Percentiles rank a stretch among this genome's conserved stretches.
Evolutionary conservation across 2,113 vertebrate genomes (phyloP).

Genomic region (Colius striatus): DNA sequence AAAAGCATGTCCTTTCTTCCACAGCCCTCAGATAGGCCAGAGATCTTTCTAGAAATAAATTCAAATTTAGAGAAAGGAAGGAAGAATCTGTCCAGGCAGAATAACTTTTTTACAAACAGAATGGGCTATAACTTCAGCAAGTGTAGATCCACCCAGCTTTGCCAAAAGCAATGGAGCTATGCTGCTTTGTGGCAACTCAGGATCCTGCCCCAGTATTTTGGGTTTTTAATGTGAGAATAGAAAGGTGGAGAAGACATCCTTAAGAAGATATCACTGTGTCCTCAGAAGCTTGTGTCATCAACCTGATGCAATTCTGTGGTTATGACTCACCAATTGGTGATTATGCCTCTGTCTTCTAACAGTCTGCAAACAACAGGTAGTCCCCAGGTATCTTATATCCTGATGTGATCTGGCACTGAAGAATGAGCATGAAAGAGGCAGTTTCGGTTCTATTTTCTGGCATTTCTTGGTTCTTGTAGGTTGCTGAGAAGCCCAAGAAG

Average conservation of each 20-base stretch:
- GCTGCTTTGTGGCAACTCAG: neutral
- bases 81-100: neutral
- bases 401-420: conserved; percentile 27
- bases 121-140: neutral
- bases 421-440: conserved; percentile 10
- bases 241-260: neutral
- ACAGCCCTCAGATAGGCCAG: neutral
- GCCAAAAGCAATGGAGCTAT: neutral
- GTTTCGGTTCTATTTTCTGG: neutral
- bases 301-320: neutral
- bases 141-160: neutral
- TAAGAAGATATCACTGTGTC: neutral
- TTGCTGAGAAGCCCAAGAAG: neutral
- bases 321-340: conserved; percentile 36
- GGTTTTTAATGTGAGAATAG: neutral
- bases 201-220: neutral
- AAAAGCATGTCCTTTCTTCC: neutral
- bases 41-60: neutral
- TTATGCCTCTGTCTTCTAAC: neutral
- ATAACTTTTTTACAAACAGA: neutral
- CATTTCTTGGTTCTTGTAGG: neutral
- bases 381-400: neutral
- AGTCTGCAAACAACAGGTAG: neutral
- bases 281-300: neutral
- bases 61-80: neutral